Base-by-base conservation (phyloP, 2,888 invertebrate species). In the Nipponacmea schrenckii region DNA sequence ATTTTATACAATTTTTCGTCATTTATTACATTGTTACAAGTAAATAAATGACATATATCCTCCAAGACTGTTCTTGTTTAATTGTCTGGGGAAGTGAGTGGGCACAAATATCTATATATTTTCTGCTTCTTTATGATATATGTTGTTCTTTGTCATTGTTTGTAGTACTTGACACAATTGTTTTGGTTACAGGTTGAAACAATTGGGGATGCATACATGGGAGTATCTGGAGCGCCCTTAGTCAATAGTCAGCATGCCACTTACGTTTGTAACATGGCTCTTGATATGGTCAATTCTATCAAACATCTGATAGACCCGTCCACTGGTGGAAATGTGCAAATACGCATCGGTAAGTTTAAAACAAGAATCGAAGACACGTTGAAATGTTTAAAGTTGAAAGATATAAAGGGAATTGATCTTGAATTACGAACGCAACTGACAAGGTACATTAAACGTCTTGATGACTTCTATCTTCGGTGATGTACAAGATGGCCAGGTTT, bases 191-290 rank as follows among this genome's bases (percentile, higher is more conserved):
- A 96, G 96, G 96, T 96, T 56, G 98, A 98, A 90, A 98, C 98
- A 0, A 97, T 98, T 80, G 97, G 98, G 0, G 98, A 98, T 87
- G 98, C 98, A 0, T 98, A 98, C 88, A 97, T 98, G 97, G 96
- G 97, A 0, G 98, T 97, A 0, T 95, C 96, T 0, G 98, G 98
- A 0, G 97, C 97, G 0, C 97, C 97, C 0, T 94, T 95, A 80
- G 94, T 94, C 83, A 95, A 96, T 85, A 91, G 92, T 68, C 94
- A 95, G 85, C 98, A 98, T 87, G 96, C 97, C 0, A 94, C 96
- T 87, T 86, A 86, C 71, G 86, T 89, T 27, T 81, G 87, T 64
- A 88, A 90, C 86, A 97, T 98, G 97, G 97, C 97, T 0, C 90
- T 97, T 44, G 97, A 97, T 84, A 98, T 98, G 97, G 93, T 97